Conservation (phyloP, 2,888 invertebrate species). For the Aquatica leii region DNA sequence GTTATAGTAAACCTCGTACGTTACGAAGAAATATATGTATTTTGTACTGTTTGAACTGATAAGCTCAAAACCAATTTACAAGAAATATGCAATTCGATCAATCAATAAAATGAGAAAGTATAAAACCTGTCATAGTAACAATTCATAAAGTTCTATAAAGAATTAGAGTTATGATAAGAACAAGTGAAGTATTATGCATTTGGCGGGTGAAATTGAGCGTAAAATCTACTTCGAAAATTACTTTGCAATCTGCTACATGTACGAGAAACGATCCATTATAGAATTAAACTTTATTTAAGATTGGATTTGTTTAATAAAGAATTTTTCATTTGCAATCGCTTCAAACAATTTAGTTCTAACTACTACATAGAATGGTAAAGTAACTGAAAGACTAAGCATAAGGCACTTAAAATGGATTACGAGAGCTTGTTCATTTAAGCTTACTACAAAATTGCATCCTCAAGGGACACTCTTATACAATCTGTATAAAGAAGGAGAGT, state of each 20-base stretch:
- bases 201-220: constrained; percentile 49
- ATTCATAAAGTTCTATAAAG: constrained; percentile 20
- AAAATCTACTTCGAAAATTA: constrained; percentile 38
- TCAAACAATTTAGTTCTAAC: too few species aligned
- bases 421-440: too few species aligned
- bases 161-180: constrained; percentile 31
- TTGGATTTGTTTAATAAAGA: constrained; percentile 10
- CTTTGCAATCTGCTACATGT: constrained; percentile 28
- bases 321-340: background rate
- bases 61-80: background rate
- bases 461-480: too few species aligned
- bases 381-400: too few species aligned
- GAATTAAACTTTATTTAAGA: constrained; percentile 25
- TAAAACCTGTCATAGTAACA: constrained; percentile 24
- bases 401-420: too few species aligned
- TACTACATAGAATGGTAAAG: too few species aligned
- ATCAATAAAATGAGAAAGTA: constrained; percentile 16
- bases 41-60: too few species aligned
- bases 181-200: constrained; percentile 34
- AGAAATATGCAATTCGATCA: constrained; percentile 14
- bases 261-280: constrained; percentile 18
- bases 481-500: too few species aligned
- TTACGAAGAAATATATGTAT: too few species aligned
- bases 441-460: too few species aligned
- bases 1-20: too few species aligned